Conservation (phyloP, 2,888 invertebrate species). For the Lacanobia oleracea region DNA sequence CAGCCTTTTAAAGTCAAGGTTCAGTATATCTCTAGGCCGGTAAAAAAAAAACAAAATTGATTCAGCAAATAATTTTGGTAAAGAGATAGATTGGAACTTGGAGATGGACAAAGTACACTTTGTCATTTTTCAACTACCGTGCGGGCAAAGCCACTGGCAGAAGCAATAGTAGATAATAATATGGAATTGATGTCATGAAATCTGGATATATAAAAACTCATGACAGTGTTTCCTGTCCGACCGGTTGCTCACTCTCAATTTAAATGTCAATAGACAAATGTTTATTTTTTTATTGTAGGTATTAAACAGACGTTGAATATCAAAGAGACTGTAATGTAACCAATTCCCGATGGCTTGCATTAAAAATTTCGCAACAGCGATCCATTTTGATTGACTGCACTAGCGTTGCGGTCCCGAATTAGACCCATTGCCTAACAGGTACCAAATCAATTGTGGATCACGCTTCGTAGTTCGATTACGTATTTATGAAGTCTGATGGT, state of each 20-base stretch:
- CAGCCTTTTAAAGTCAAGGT: no score
- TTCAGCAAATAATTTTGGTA: no score
- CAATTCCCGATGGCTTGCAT: constrained; percentile 56
- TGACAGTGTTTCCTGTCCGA: constrained; percentile 3
- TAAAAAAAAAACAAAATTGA: no score
- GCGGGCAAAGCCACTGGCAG: no score
- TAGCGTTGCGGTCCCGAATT: constrained; percentile 66
- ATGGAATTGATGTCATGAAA: constrained; percentile 9
- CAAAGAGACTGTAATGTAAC: constrained; percentile 45
- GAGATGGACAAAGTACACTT: no score
- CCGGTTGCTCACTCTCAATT: constrained; percentile 34
- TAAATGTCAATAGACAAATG: constrained; percentile 40
- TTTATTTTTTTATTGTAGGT: constrained; percentile 28
- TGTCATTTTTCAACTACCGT: no score
- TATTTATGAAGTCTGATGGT: constrained; percentile 48
- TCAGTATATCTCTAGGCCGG: no score
- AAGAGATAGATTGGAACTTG: no score
- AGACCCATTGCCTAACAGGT: constrained; percentile 71
- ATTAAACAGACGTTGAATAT: constrained; percentile 32
- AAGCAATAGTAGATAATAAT: neutral
- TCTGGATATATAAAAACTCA: constrained; percentile 13
- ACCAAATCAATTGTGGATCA: constrained; percentile 64
- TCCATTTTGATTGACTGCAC: constrained; percentile 68
- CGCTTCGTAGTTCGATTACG: constrained; percentile 51
- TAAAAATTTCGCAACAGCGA: constrained; percentile 72